A percentile compares a stretch with the other conserved stretches of the same genome.
Conservation (phyloP, 1,140 invertebrate species). For the Pseudomyrmex gracilis region DNA sequence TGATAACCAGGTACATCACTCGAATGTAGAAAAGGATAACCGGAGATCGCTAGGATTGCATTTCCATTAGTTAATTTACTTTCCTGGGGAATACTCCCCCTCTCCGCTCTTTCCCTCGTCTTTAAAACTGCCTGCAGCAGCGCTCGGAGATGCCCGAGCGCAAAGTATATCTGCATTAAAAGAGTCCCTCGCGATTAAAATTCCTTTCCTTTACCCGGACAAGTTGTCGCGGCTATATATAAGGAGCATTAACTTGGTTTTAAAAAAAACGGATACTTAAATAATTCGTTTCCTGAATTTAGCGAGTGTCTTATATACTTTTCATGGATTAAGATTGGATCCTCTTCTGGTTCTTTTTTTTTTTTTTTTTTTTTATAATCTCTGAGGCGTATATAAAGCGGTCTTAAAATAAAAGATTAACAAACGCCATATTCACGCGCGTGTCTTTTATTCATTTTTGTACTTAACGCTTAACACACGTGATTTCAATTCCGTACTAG, state of each 20-base stretch:
- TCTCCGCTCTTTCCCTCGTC: background rate
- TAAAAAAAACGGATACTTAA: slow-evolving; percentile 20
- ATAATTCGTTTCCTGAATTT: slow-evolving; percentile 35
- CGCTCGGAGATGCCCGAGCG: slow-evolving; percentile 60
- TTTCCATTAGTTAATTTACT: slow-evolving; percentile 77
- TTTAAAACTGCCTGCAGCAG: slow-evolving; percentile 70
- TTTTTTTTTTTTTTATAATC: too few relatives aligned
- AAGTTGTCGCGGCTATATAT: slow-evolving; percentile 25
- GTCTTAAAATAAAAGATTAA: too few relatives aligned
- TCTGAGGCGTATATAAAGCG: too few relatives aligned
- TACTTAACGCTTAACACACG: too few relatives aligned
- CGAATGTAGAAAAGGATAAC: slow-evolving; percentile 15
- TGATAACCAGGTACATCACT: slow-evolving; percentile 41
- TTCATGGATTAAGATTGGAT: background rate
- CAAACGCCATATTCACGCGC: too few relatives aligned
- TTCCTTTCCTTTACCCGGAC: slow-evolving; percentile 42
- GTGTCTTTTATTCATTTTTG: too few relatives aligned
- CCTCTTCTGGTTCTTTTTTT: too few relatives aligned
- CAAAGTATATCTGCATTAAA: slow-evolving; percentile 66
- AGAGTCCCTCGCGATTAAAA: slow-evolving; percentile 72
- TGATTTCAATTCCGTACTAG: too few relatives aligned
- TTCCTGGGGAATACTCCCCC: slow-evolving; percentile 12
- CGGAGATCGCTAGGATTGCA: slow-evolving; percentile 67
- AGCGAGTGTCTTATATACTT: slow-evolving; percentile 7
- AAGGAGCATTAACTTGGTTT: slow-evolving; percentile 4